These are phyloP conservation scores for Sebastes jordani DNA, from an alignment of 2,797 vertebrate species.

Conservation along the genomic window DNA sequence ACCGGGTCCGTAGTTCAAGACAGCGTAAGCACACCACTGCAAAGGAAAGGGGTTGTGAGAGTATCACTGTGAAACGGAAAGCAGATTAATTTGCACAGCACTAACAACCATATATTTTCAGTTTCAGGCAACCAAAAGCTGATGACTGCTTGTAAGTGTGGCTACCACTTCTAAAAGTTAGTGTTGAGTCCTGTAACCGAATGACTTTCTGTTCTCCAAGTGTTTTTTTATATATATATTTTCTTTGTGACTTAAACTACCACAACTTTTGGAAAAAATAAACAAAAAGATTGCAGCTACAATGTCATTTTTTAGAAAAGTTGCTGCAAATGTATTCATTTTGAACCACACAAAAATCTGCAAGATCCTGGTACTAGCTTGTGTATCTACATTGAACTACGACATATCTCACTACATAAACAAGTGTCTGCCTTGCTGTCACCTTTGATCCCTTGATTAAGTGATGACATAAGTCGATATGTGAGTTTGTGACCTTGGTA, in stretches of 20 bases:
- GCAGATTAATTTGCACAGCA: no score
- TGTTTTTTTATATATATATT: no score
- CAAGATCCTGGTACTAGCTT: background rate
- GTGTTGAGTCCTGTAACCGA: no score
- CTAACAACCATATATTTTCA: background rate
- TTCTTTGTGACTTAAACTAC: background rate
- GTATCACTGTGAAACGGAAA: no score
- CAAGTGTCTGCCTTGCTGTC: slow-evolving; percentile 21
- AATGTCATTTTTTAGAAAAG: background rate
- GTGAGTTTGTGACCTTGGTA: slow-evolving; percentile 67
- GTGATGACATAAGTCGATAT: slow-evolving; percentile 50
- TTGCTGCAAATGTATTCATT: background rate
- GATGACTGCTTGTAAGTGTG: background rate
- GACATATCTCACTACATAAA: slow-evolving; percentile 27
- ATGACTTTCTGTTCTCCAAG: no score
- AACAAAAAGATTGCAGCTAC: background rate
- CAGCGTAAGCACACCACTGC: no score
- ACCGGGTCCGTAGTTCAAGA: no score
- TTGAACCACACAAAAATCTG: background rate
- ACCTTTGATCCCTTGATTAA: slow-evolving; percentile 61
- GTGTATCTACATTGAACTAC: background rate
- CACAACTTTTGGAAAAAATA: background rate
- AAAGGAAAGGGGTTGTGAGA: no score
- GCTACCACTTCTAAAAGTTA: background rate
- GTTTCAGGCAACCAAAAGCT: background rate